phyloP scores from a whole-genome alignment of 1,140 invertebrate species.

The Lepidotrigona ventralis region DNA sequence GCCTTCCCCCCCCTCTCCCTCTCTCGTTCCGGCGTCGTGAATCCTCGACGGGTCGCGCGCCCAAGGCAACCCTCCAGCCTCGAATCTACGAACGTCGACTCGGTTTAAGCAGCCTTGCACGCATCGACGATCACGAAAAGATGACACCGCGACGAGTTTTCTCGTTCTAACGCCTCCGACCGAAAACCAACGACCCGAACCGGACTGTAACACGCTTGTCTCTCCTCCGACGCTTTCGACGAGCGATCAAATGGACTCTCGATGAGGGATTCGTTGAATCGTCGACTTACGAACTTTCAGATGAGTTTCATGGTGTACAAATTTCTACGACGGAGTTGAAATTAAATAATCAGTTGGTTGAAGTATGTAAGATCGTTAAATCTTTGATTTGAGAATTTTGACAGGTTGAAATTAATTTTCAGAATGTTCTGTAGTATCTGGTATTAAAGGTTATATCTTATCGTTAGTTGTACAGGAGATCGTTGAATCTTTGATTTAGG shows the following conservation, averaged over 20 bases:
- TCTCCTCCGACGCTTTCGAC: background rate
- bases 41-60: constrained; percentile 29
- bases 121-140: constrained; percentile 52
- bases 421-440: no score
- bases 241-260: constrained; percentile 1
- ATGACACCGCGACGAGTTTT: constrained; percentile 14
- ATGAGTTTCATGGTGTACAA: no score
- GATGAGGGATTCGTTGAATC: background rate
- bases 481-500: no score
- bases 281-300: background rate
- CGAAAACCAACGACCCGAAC: background rate
- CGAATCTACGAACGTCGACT: constrained; percentile 42
- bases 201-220: background rate
- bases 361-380: no score
- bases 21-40: constrained; percentile 23
- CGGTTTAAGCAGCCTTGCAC: constrained; percentile 46
- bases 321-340: no score
- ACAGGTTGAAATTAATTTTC: no score
- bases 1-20: background rate
- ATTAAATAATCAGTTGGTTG: no score
- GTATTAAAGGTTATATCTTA: no score
- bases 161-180: background rate
- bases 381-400: no score
- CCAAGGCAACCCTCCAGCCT: constrained; percentile 11
- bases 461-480: no score